Evolutionary conservation across 2,113 vertebrate species (phyloP).

Genomic region (Corythoichthys haematopterus): DNA sequence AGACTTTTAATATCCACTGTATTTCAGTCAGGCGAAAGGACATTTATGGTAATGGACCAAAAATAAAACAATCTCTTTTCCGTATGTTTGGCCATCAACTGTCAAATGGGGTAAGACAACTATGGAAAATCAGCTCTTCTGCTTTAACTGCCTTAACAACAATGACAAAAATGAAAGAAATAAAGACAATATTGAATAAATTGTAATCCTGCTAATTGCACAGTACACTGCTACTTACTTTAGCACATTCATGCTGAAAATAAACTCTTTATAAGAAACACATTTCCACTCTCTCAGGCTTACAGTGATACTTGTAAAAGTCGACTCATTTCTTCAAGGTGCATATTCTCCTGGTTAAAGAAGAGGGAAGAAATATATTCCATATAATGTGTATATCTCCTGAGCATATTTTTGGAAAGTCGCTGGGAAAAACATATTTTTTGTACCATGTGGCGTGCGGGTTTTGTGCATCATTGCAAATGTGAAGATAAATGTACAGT

Average conservation of each 20-base stretch:
- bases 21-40: neutral
- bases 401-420: constrained; percentile 31
- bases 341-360: constrained; percentile 45
- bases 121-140: constrained; percentile 9
- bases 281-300: constrained; percentile 33
- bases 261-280: constrained; percentile 48
- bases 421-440: constrained; percentile 15
- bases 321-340: constrained; percentile 53
- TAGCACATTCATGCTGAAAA: constrained; percentile 44
- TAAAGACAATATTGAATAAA: constrained; percentile 27
- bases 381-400: constrained; percentile 31
- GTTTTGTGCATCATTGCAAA: constrained; percentile 41
- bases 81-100: constrained; percentile 14
- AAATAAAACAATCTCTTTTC: constrained; percentile 36
- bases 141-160: constrained; percentile 13
- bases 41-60: constrained; percentile 14
- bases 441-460: constrained; percentile 48
- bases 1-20: neutral
- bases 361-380: constrained; percentile 27
- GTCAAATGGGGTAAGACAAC: constrained; percentile 6
- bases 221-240: constrained; percentile 49
- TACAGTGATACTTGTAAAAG: constrained; percentile 47
- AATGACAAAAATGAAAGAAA: constrained; percentile 30
- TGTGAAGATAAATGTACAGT: constrained; percentile 5
- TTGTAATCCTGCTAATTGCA: constrained; percentile 53